Conservation (phyloP, 2,888 invertebrate species). For the Oeneis ivallda region DNA sequence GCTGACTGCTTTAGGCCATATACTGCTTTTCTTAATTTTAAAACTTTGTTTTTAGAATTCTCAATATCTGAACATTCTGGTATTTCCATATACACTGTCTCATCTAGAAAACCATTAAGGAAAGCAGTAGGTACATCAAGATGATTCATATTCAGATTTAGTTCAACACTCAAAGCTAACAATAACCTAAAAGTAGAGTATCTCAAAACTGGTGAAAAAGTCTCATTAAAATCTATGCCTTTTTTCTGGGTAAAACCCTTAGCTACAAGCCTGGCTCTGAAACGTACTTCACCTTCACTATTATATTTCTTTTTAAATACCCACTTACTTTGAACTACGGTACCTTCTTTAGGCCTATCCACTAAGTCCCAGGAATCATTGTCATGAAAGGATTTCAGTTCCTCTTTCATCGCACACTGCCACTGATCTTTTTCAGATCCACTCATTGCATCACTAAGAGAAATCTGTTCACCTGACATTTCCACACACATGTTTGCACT, state of each 20-base stretch:
- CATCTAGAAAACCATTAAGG: conserved; percentile 28
- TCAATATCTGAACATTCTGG: conserved; percentile 23
- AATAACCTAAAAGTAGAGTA: conserved; percentile 35
- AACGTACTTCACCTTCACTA: conserved; percentile 28
- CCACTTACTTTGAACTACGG: conserved; percentile 34
- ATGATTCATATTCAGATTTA: conserved; percentile 30
- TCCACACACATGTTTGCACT: conserved; percentile 23
- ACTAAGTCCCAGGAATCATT: conserved; percentile 37
- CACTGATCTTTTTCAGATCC: conserved; percentile 37
- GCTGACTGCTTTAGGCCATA: conserved; percentile 39
- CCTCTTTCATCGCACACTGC: conserved; percentile 31
- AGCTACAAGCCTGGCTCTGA: conserved; percentile 32
- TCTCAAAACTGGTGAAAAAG: conserved; percentile 35
- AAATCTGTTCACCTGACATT: conserved; percentile 14
- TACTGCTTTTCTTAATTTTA: conserved; percentile 33
- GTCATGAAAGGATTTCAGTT: conserved; percentile 34
- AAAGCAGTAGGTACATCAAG: conserved; percentile 37
- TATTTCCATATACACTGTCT: conserved; percentile 33
- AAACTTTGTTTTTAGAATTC: conserved; percentile 25
- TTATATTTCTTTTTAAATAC: conserved; percentile 31
- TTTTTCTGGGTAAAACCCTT: conserved; percentile 34
- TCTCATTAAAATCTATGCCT: conserved; percentile 35
- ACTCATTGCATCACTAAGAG: conserved; percentile 29
- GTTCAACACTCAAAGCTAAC: conserved; percentile 33
- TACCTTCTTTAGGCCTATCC: conserved; percentile 16